phyloP scores from a whole-genome alignment of 2,113 vertebrate genomes.

The Synodontis membranacea region DNA sequence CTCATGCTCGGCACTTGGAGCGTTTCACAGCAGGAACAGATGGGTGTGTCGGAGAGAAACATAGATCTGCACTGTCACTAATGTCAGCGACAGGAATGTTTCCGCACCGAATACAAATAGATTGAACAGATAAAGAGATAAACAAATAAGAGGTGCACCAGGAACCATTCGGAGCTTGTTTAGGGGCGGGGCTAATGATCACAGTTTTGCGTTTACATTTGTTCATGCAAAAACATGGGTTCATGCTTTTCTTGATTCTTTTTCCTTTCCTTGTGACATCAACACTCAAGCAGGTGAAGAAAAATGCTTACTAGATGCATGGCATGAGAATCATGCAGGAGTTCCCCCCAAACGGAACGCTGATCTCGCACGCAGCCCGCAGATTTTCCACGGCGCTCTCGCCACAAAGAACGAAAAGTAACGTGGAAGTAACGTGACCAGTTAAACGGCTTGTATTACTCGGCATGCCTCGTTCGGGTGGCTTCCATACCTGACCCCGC shows the following conservation, averaged over 20 bases:
- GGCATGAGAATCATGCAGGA: no score
- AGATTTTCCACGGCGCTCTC: no score
- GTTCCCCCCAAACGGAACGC: no score
- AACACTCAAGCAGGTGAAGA: background rate
- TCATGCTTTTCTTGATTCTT: no score
- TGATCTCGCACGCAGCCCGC: no score
- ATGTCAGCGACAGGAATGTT: background rate
- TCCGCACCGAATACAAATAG: background rate
- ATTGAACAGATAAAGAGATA: background rate
- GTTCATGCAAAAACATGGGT: no score
- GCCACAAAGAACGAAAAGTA: no score
- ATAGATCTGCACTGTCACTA: background rate
- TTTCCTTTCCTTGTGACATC: no score
- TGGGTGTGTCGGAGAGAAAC: background rate
- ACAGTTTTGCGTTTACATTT: background rate
- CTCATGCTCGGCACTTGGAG: background rate
- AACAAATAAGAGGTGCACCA: background rate
- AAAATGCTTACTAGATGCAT: no score
- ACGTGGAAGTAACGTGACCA: background rate
- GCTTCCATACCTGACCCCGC: no score
- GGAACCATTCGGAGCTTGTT: background rate
- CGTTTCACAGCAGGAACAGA: background rate
- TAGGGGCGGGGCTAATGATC: background rate
- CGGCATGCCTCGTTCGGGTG: background rate
- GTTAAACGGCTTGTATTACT: no score